Evolutionary conservation across 2,113 vertebrate species (phyloP), one percentile per base, ranked within the genome.

Genomic region (Misgurnus anguillicaudatus): DNA sequence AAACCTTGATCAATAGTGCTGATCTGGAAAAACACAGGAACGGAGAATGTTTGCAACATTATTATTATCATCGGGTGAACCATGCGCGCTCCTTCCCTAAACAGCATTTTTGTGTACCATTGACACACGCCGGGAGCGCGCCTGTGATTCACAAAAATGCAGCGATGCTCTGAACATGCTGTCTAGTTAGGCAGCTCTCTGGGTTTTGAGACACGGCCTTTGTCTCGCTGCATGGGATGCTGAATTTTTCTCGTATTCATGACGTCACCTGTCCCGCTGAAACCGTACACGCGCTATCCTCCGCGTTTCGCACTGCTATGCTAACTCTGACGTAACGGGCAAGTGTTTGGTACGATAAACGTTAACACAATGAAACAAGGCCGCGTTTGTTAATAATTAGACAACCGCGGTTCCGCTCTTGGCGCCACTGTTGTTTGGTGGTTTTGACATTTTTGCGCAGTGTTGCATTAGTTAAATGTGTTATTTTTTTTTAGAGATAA

Each of bases 181-280:
- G 11, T 51, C 38, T 51, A 16, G 53, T 10, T 58, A 21, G 53
- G 53, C 53, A 42, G n/a, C 53, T 72, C 70, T 11, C 10, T 42
- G 5, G 53, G 53, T 5, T 72, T 72, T 42, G n/a, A 58, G n/a
- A 72, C 53, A 11, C 17, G 7, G 72, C 7, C 58, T 62, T 75
- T 75, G 72, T 84, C 63, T 80, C 53, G 39, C 64, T 48, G 2
- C 64, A 71, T 69, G 19, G 75, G 77, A 78, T 84, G 83, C 83
- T 76, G 72, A 78, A 81, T 67, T 58, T 69, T 80, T 58, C 77
- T 67, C 60, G 45, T 67, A 68, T 72, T 7, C 61, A 63, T 81
- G 83, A 81, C 77, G 83, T 71, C 80, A 84, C 55, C 63, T 41
- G 67, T 75, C 19, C 24, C 39, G 39, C 41, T 13, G 58, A 53